Evolutionary conservation across 1,140 invertebrate species (phyloP).

Genomic region (Dreissena rostriformis): DNA sequence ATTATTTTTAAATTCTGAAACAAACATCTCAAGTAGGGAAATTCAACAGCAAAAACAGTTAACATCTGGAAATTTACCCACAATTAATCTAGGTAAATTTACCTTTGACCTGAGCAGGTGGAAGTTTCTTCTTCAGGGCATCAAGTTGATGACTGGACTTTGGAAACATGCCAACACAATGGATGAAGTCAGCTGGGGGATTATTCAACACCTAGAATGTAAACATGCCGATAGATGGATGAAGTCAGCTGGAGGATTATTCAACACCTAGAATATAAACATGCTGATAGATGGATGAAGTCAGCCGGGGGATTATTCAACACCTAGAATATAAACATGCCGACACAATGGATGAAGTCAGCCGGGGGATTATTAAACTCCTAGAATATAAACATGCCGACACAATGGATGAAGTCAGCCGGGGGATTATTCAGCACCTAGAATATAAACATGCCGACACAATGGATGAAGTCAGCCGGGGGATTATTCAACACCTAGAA

Average conservation of each 20-base stretch:
- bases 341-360: conserved; percentile 49
- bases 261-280: too few species aligned
- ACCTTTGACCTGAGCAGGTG: conserved; percentile 27
- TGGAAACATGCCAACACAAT: conserved; percentile 67
- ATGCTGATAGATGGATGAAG: too few species aligned
- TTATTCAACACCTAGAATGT: conserved; percentile 69
- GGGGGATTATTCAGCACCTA: too few species aligned
- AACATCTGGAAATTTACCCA: too few species aligned
- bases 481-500: conserved; percentile 70
- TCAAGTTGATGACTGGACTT: conserved; percentile 65
- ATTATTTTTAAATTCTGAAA: too few species aligned
- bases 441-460: conserved; percentile 68
- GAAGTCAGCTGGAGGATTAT: too few species aligned
- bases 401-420: too few species aligned
- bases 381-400: too few species aligned
- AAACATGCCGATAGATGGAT: too few species aligned
- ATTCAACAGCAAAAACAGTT: background rate
- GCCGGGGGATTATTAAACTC: conserved; percentile 68
- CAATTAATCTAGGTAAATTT: background rate
- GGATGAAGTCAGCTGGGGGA: conserved; percentile 57
- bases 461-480: conserved; percentile 50
- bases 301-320: too few species aligned
- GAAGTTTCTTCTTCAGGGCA: conserved; percentile 57
- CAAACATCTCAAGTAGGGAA: background rate
- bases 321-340: conserved; percentile 70